Evolutionary conservation across 2,888 invertebrate species (phyloP).

Genomic region (Mermis nigrescens): DNA sequence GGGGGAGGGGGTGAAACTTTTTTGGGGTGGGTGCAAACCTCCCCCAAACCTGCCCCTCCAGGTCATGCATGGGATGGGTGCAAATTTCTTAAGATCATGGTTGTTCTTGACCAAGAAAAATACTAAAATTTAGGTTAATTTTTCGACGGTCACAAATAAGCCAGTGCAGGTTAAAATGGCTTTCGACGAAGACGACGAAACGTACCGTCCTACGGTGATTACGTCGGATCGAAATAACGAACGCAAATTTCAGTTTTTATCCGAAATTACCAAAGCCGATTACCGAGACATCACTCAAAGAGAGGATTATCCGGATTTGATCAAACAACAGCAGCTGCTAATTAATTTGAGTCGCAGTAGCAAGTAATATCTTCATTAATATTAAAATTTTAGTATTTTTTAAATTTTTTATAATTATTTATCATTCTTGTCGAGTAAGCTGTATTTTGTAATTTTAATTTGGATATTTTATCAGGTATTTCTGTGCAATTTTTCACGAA

Average conservation of each 20-base stretch:
- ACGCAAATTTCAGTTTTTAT: slow-evolving; percentile 64
- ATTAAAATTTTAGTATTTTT: no score
- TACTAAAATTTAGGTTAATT: not conserved
- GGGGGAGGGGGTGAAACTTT: no score
- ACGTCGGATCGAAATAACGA: slow-evolving; percentile 51
- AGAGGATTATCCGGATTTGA: slow-evolving; percentile 13
- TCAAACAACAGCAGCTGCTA: slow-evolving; percentile 9
- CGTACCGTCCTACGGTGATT: slow-evolving; percentile 9
- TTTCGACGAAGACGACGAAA: not conserved
- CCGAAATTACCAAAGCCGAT: slow-evolving; percentile 65
- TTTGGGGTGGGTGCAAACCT: no score
- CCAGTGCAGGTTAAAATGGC: slow-evolving; percentile 11
- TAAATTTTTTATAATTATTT: not conserved
- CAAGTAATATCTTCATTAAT: not conserved
- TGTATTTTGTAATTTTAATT: not conserved
- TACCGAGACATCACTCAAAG: slow-evolving; percentile 43
- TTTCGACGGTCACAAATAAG: slow-evolving; percentile 9
- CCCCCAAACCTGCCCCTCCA: no score
- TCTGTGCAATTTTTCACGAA: not conserved
- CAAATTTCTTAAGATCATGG: no score
- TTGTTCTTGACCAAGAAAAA: no score
- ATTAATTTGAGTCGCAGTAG: slow-evolving; percentile 1
- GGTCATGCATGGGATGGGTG: no score
- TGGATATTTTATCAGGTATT: not conserved
- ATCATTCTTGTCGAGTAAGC: not conserved